Conservation (phyloP, 2,797 vertebrate species). For the Monodelphis domestica region DNA sequence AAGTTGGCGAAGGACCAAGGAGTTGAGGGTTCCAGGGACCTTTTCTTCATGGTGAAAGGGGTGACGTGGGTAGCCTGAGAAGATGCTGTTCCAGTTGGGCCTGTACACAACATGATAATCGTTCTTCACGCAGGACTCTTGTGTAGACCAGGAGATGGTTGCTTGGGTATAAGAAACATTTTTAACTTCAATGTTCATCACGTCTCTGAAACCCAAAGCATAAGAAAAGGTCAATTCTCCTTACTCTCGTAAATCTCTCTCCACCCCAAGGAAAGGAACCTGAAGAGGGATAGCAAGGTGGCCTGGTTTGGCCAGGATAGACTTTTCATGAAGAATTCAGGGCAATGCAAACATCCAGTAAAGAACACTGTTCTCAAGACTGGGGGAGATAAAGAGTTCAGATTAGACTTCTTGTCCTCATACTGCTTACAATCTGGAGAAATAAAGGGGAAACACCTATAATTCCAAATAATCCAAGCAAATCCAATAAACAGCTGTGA, state of each 20-base stretch:
- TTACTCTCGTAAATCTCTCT: too few relatives aligned
- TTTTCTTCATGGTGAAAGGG: constrained; percentile 83
- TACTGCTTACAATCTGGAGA: not conserved
- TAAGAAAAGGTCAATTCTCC: constrained; percentile 55
- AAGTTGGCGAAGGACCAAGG: constrained; percentile 80
- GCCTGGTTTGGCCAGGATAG: not conserved
- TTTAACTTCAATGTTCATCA: constrained; percentile 85
- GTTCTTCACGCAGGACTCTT: constrained; percentile 83
- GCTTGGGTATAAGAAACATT: constrained; percentile 83
- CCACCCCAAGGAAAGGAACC: not conserved
- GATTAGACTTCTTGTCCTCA: not conserved
- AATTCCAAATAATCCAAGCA: not conserved
- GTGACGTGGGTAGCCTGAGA: constrained; percentile 80
- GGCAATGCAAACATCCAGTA: not conserved
- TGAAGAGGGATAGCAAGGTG: not conserved
- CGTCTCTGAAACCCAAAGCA: constrained; percentile 79
- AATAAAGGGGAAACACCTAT: not conserved
- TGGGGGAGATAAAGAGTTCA: not conserved
- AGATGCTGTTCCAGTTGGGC: constrained; percentile 86
- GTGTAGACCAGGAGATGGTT: constrained; percentile 81
- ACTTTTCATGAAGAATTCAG: not conserved
- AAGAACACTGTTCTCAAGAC: not conserved
- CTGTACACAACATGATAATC: constrained; percentile 86
- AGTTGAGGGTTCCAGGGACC: constrained; percentile 82
- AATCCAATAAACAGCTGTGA: not conserved